Conservation (phyloP, 2,113 vertebrate species). For the Phocoena phocoena region DNA sequence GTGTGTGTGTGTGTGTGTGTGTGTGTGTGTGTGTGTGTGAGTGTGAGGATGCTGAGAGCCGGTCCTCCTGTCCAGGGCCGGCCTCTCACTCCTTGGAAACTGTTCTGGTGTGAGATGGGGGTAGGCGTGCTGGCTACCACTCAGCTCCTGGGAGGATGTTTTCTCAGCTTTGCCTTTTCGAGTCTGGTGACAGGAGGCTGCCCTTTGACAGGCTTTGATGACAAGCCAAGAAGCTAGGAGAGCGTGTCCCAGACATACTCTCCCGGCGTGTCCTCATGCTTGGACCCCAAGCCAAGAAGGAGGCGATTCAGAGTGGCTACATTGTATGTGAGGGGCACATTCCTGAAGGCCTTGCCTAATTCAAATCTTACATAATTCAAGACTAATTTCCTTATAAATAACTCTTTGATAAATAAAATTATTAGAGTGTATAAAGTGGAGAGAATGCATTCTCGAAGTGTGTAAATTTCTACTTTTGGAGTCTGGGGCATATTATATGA, state of each 20-base stretch:
- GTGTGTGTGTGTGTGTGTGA: no score
- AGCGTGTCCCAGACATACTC: conserved; percentile 32
- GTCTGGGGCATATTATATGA: not conserved
- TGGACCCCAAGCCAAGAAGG: not conserved
- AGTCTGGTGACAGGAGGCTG: conserved; percentile 35
- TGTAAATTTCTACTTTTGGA: conserved; percentile 18
- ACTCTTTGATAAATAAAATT: conserved; percentile 54
- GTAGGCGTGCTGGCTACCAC: not conserved
- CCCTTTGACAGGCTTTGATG: conserved; percentile 60
- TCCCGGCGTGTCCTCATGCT: not conserved
- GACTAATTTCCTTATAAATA: conserved; percentile 57
- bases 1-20: not conserved
- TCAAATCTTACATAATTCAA: conserved; percentile 55
- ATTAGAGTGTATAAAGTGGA: conserved; percentile 3
- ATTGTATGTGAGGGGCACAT: not conserved
- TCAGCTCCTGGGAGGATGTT: conserved; percentile 51
- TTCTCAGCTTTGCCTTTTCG: conserved; percentile 48
- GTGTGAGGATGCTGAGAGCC: not conserved
- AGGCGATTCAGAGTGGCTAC: not conserved
- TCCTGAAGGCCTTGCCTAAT: conserved; percentile 39
- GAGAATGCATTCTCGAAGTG: conserved; percentile 28
- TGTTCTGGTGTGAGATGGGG: not conserved
- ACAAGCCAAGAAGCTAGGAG: conserved; percentile 39
- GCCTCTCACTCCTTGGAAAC: not conserved
- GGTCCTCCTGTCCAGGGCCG: not conserved